A percentile compares a stretch with the other conserved stretches of the same genome.
These are phyloP conservation scores for Pimpla rufipes DNA, from an alignment of 2,888 invertebrate species.

Conservation along the genomic window DNA sequence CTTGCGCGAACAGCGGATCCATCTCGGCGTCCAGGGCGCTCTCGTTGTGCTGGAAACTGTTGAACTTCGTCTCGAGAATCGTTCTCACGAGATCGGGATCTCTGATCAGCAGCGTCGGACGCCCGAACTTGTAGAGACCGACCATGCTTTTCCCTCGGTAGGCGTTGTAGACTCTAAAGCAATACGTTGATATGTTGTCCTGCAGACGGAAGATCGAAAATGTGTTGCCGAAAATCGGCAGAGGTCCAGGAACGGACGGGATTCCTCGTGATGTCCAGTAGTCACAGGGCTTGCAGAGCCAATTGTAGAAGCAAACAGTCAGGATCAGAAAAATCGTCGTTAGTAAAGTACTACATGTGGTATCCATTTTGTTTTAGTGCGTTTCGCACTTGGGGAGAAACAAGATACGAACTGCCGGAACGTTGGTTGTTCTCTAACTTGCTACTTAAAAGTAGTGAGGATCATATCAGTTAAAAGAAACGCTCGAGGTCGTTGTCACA, in stretches of 20 bases:
- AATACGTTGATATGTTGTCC: constrained; percentile 9
- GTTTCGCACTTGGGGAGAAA: neutral
- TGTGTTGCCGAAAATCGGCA: constrained; percentile 58
- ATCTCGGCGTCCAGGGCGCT: neutral
- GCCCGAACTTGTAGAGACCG: constrained; percentile 41
- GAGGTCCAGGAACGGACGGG: constrained; percentile 22
- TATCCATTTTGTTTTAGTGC: constrained; percentile 5
- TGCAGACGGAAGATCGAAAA: constrained; percentile 25
- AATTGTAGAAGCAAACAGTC: constrained; percentile 1
- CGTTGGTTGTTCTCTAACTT: no score
- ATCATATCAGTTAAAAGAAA: no score
- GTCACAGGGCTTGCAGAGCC: constrained; percentile 9
- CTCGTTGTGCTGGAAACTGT: constrained; percentile 21
- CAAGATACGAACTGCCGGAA: neutral
- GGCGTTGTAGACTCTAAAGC: neutral
- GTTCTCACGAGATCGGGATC: constrained; percentile 55
- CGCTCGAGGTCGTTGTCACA: no score
- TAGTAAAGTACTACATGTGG: neutral
- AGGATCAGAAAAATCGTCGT: neutral
- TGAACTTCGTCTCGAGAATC: constrained; percentile 36
- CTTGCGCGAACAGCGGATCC: constrained; percentile 45
- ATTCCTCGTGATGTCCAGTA: constrained; percentile 57
- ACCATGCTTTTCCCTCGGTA: constrained; percentile 52
- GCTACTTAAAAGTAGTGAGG: no score
- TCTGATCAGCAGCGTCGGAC: constrained; percentile 42